Evolutionary conservation across 2,888 invertebrate genomes (phyloP).

Genomic region (Apodemia mormo): DNA sequence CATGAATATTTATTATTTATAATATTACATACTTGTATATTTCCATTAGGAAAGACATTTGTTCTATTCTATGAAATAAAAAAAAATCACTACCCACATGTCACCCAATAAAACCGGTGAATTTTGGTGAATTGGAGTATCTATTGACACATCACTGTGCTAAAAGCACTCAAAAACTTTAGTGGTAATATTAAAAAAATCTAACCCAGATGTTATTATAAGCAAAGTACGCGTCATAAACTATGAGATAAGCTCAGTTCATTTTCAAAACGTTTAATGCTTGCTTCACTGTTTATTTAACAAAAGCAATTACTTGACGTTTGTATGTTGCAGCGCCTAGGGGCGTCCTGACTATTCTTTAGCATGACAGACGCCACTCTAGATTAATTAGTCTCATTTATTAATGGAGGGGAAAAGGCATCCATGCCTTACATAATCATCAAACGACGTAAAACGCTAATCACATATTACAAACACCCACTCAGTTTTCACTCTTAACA

Average conservation of each 20-base stretch:
- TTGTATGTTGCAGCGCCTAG: conserved; percentile 51
- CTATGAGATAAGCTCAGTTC: conserved; percentile 28
- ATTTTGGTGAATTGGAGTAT: too few relatives aligned
- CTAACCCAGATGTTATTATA: too few relatives aligned
- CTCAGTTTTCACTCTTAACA: conserved; percentile 33
- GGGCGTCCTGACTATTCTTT: conserved; percentile 65
- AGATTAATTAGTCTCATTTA: conserved; percentile 75
- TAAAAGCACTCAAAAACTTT: too few relatives aligned
- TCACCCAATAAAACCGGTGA: too few relatives aligned
- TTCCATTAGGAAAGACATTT: too few relatives aligned
- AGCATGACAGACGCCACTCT: conserved; percentile 72
- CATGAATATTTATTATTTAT: too few relatives aligned
- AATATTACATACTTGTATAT: too few relatives aligned
- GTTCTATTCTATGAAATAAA: too few relatives aligned
- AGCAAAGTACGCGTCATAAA: too few relatives aligned
- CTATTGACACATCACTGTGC: too few relatives aligned
- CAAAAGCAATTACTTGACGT: conserved; percentile 69
- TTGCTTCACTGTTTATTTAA: conserved; percentile 56
- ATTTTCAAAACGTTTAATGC: conserved; percentile 36
- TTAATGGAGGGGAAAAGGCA: conserved; percentile 57
- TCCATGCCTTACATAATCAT: conserved; percentile 47
- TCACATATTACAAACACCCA: conserved; percentile 32
- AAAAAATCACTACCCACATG: too few relatives aligned
- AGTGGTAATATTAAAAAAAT: too few relatives aligned
- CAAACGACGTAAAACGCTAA: conserved; percentile 35